A percentile compares a stretch with the other conserved stretches of the same genome.
These are phyloP conservation scores for Coracias cyanogaster DNA, from an alignment of 2,797 vertebrate genomes.

Conservation along the genomic window DNA sequence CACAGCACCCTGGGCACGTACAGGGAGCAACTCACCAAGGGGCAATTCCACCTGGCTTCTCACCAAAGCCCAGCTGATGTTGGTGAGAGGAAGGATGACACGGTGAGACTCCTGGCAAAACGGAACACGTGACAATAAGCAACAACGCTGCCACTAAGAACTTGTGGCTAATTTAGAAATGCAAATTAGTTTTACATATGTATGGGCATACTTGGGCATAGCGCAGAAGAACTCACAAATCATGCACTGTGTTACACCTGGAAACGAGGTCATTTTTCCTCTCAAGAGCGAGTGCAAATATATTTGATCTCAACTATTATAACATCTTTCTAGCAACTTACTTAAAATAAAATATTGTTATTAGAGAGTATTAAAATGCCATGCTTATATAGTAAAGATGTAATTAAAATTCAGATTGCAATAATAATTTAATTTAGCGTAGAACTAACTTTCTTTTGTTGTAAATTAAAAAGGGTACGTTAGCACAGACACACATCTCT, in stretches of 20 bases:
- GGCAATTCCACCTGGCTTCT: not conserved
- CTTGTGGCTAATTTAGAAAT: not conserved
- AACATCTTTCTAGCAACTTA: conserved; percentile 21
- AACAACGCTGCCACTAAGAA: not conserved
- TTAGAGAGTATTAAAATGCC: conserved; percentile 44
- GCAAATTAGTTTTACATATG: not conserved
- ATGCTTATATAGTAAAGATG: conserved; percentile 28
- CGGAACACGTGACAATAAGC: not conserved
- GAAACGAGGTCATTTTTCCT: not conserved
- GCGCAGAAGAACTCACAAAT: not conserved
- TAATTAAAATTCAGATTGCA: conserved; percentile 38
- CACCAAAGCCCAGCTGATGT: not conserved
- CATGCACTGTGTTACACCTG: not conserved
- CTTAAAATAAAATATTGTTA: conserved; percentile 46
- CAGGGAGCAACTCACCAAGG: not conserved
- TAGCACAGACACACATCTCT: not conserved
- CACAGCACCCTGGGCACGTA: not conserved
- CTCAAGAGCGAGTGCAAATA: not conserved
- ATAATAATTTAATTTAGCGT: not conserved
- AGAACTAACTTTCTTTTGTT: not conserved
- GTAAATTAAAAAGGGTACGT: not conserved
- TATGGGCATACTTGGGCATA: not conserved
- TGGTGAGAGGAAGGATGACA: not conserved
- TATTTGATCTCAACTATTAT: not conserved
- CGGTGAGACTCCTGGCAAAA: not conserved